Conservation (phyloP, 2,888 invertebrate genomes). For the Perizoma flavofasciatum region DNA sequence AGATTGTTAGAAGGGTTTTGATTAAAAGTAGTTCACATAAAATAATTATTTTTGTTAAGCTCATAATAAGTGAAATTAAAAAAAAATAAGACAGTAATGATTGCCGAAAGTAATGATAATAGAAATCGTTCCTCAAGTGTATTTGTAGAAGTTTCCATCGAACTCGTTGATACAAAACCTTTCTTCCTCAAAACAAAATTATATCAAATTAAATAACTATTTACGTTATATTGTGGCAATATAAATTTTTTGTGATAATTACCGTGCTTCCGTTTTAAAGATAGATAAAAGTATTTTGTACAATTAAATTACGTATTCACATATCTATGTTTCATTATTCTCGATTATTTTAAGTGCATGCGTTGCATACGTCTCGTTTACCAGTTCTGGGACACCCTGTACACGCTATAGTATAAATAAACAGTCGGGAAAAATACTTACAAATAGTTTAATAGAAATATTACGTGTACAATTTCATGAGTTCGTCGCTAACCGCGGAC, state of each 20-base stretch:
- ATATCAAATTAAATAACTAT: not conserved
- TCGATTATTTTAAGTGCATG: constrained; percentile 51
- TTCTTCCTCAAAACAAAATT: not conserved
- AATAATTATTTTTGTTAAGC: too few relatives aligned
- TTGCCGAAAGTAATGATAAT: too few relatives aligned
- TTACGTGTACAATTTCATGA: constrained; percentile 97
- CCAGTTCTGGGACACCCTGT: too few relatives aligned
- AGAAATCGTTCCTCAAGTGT: too few relatives aligned
- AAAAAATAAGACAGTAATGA: too few relatives aligned
- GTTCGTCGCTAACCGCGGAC: constrained; percentile 98
- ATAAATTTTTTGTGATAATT: constrained; percentile 48
- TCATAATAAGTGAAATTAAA: too few relatives aligned
- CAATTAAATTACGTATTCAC: constrained; percentile 4
- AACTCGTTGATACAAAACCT: not conserved
- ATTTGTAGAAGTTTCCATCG: too few relatives aligned
- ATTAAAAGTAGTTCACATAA: too few relatives aligned
- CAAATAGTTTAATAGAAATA: constrained; percentile 19
- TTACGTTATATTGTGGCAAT: constrained; percentile 47
- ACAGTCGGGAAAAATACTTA: constrained; percentile 8
- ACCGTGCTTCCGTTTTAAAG: constrained; percentile 52
- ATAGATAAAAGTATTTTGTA: constrained; percentile 27
- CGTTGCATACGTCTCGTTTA: constrained; percentile 26
- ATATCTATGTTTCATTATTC: constrained; percentile 41
- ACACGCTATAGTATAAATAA: constrained; percentile 7
- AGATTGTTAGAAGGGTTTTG: too few relatives aligned